Base-by-base conservation (phyloP, 2,888 invertebrate species). In the Ceratothoa steindachneri region DNA sequence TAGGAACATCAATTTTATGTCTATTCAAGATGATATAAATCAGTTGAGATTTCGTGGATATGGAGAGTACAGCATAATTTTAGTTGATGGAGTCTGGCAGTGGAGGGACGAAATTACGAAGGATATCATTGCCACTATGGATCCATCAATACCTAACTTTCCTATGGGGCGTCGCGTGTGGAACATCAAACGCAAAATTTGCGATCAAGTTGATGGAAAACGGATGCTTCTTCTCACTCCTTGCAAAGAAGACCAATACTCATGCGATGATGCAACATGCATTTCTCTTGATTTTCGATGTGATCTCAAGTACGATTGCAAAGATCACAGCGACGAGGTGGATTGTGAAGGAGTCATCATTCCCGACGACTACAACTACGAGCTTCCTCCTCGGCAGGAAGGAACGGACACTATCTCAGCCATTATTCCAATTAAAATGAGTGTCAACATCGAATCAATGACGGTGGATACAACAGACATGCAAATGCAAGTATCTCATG, bases 231-330 rank as follows among this genome's bases (percentile, higher is more conserved):
- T 78, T 4, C 30, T 78, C 24, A 73, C 78, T 15, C 73, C 75
- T 4, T 78, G 78, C 27, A 30, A 9, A 12, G 60, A 53, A 0
- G 60, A 74, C 19, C 60, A 78, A 27, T 78, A 71, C 67, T 70
- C 75, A 29, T 78, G 78, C 51, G 73, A 75, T 52, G 78, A 78
- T 27, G 75, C 72, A 28, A 78, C 78, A 19, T 78, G 78, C 53
- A 75, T 78, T 19, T 72, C 75, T 3, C 53, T 70, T 3, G 60
- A 60, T n/a, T 24, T 68, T 19, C 68, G 78, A 29, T 78, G 78
- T 29, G 78, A 78, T 41, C 73, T 78, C 12, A 78, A 72, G 70
- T 78, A 78, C 31, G 78, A 78, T 69, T 78, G 78, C 69, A 29
- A 53, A 12, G 78, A 78, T 55, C 71, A 73, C 15, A 78, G 69